These are phyloP conservation scores for Dasypolia templi DNA, from an alignment of 2,888 invertebrate genomes.

Conservation along the genomic window DNA sequence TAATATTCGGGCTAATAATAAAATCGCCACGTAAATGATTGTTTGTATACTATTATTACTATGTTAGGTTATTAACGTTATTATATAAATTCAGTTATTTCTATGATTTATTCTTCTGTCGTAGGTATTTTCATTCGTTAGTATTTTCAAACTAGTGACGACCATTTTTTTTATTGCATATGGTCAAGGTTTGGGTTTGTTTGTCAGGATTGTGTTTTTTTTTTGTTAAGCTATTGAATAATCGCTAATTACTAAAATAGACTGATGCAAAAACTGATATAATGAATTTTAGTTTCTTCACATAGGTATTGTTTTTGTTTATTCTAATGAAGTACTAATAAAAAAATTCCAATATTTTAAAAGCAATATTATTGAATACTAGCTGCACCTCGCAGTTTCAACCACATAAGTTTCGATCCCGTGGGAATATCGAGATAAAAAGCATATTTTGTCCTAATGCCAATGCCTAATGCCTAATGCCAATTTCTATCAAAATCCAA, in stretches of 20 bases:
- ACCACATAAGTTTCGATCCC: no score
- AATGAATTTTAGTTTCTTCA: not conserved
- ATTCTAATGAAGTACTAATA: not conserved
- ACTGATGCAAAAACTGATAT: slow-evolving; percentile 16
- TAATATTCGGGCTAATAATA: not conserved
- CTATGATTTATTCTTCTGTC: not conserved
- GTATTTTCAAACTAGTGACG: not conserved
- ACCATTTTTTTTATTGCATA: not conserved
- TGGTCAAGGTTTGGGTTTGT: slow-evolving; percentile 11
- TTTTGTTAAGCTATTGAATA: slow-evolving; percentile 22
- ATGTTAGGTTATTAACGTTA: not conserved
- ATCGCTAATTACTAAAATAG: slow-evolving; percentile 8
- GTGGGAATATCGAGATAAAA: no score
- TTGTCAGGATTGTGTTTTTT: slow-evolving; percentile 7
- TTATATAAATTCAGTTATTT: not conserved
- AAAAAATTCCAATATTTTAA: not conserved
- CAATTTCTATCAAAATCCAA: no score
- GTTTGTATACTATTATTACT: not conserved
- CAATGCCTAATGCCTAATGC: no score
- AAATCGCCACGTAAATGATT: not conserved
- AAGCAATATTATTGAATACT: not conserved
- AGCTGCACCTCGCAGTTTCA: no score
- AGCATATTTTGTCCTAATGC: no score
- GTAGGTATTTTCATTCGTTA: not conserved
- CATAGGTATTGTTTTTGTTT: not conserved